These are phyloP conservation scores for Recurvirostra avosetta DNA, from an alignment of 2,113 vertebrate species.

Conservation along the genomic window DNA sequence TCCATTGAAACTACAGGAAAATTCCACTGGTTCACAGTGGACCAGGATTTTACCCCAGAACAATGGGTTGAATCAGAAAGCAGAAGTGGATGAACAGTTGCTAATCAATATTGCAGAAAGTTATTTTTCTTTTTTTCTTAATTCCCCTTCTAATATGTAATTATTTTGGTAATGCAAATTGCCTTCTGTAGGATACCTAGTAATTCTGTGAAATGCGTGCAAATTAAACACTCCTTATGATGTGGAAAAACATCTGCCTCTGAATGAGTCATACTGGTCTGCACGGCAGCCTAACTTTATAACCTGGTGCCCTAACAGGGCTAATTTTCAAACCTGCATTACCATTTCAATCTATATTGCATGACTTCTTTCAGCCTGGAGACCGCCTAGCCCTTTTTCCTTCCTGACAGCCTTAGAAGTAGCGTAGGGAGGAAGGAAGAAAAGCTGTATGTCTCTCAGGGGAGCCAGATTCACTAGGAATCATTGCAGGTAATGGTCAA, in stretches of 20 bases:
- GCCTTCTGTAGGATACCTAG: not conserved
- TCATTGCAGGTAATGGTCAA: not conserved
- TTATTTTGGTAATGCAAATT: not conserved
- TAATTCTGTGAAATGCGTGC: not conserved
- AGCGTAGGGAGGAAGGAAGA: not conserved
- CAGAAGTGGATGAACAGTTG: not conserved
- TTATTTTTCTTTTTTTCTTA: not conserved
- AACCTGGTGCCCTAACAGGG: not conserved
- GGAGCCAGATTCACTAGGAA: not conserved
- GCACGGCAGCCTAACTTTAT: not conserved
- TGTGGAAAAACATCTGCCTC: slow-evolving; percentile 13
- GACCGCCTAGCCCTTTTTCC: not conserved
- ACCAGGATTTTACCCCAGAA: not conserved
- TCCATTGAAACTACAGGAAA: not conserved
- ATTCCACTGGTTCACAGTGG: not conserved
- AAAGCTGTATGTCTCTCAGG: not conserved
- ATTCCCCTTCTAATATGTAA: not conserved
- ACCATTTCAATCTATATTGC: not conserved
- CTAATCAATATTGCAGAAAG: not conserved
- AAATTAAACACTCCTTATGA: not conserved
- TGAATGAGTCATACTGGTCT: not conserved
- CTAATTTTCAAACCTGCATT: not conserved
- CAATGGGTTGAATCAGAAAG: not conserved
- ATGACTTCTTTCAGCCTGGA: not conserved
- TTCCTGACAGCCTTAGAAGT: not conserved